phyloP scores from a whole-genome alignment of 2,888 invertebrate genomes.

The Epistrophella euchroma region DNA sequence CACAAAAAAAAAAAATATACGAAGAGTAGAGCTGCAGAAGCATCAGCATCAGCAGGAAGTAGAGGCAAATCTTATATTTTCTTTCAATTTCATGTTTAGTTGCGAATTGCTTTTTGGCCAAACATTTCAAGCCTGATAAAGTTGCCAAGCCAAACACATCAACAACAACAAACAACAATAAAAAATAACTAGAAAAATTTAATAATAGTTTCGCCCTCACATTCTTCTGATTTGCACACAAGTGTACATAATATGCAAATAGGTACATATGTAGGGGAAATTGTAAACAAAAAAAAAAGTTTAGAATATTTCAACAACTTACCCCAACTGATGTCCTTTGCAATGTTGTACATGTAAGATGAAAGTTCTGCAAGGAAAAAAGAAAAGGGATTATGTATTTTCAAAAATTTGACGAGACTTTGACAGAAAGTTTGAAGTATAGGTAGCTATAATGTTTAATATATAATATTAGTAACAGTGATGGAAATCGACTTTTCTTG shows the following conservation, averaged over 20 bases:
- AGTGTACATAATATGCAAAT: neutral
- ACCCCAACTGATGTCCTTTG: constrained; percentile 54
- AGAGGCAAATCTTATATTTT: constrained; percentile 51
- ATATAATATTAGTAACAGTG: neutral
- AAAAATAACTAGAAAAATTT: constrained; percentile 19
- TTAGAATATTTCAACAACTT: constrained; percentile 20
- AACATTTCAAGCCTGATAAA: constrained; percentile 33
- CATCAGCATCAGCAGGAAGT: neutral
- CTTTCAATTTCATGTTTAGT: constrained; percentile 70
- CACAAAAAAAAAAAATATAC: constrained; percentile 3
- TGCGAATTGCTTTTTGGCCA: constrained; percentile 49
- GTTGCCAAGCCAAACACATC: constrained; percentile 37
- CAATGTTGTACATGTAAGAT: constrained; percentile 31
- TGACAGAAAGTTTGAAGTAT: constrained; percentile 1
- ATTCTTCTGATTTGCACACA: constrained; percentile 32
- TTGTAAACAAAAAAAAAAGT: neutral
- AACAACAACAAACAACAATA: constrained; percentile 3
- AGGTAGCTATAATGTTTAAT: neutral
- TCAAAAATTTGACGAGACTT: constrained; percentile 36
- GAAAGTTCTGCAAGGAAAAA: constrained; percentile 20
- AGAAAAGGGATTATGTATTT: neutral
- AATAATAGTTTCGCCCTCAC: constrained; percentile 17
- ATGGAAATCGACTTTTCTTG: no score
- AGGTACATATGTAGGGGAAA: no score
- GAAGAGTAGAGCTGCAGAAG: neutral